Base-by-base conservation (phyloP, 2,113 vertebrate species). In the Tringa solitaria region DNA sequence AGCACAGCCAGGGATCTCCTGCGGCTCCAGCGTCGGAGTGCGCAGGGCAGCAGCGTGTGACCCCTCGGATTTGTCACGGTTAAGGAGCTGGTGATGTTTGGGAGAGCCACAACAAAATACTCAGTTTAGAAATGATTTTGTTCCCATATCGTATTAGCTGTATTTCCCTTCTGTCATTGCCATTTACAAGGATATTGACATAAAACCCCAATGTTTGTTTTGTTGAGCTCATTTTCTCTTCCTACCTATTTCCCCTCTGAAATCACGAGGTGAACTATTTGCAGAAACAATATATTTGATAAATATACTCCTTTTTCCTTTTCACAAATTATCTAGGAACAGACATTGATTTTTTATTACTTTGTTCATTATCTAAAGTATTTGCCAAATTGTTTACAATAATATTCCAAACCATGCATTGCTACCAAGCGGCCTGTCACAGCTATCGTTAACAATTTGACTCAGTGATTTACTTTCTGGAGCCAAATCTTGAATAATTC, bases 351-450 rank as follows among this genome's bases (percentile, higher is more conserved):
- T 96, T 92, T 95, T 96, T 95, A 95, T 96, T 93, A 94, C 86
- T 95, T 93, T 89, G 56, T 95, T 97, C 88, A 93, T 97, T 96
- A 96, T 84, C 94, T 93, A 53, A 96, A 91, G 54, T 88, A 89
- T 95, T 95, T 95, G 95, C 90, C 86, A 91, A 92, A 87, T 78
- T 92, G 90, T 90, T 94, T 81, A 82, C 88, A 72, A 51, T 78
- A 81, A 90, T 81, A 95, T 75, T 93, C 90, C 93, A 82, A 95
- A 82, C 89, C 41, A 79, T 53, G 65, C 69, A 35, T 53, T 76
- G 86, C 88, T 93, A 74, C 61, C 77, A n/a, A 75, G 61, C 24
- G 4, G 56, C 85, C 73, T 69, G 90, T 91, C 95, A 86, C 68
- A 93, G 79, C 87, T 83, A 83, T 83, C 37, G 2, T 81, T 94